Percentiles rank a stretch among this genome's conserved stretches.
These are phyloP conservation scores for Solea senegalensis DNA, from an alignment of 2,113 vertebrate species.

Conservation along the genomic window DNA sequence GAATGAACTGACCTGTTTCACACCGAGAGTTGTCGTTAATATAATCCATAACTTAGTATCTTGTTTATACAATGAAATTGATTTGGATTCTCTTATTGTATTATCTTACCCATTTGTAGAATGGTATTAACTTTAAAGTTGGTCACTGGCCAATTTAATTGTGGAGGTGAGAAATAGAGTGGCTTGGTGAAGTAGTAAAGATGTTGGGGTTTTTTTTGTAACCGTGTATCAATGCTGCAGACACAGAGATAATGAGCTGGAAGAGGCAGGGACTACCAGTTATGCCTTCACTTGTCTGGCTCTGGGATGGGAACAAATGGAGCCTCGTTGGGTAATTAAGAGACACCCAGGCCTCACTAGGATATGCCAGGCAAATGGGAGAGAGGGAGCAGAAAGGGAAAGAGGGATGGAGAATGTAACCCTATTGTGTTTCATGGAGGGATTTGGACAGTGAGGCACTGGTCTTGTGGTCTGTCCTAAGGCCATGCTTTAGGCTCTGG, in stretches of 20 bases:
- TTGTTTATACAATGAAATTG: too few relatives aligned
- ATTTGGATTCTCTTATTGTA: too few relatives aligned
- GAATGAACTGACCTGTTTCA: too few relatives aligned
- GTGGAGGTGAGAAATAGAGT: not conserved
- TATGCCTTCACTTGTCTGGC: conserved; percentile 79
- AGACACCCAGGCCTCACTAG: conserved; percentile 73
- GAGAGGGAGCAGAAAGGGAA: conserved; percentile 69
- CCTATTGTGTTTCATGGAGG: conserved; percentile 83
- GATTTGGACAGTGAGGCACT: conserved; percentile 75
- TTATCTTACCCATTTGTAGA: too few relatives aligned
- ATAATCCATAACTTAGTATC: too few relatives aligned
- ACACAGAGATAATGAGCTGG: conserved; percentile 66
- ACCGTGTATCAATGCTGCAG: conserved; percentile 29
- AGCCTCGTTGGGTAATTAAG: conserved; percentile 81
- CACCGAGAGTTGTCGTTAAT: too few relatives aligned
- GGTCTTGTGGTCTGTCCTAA: conserved; percentile 74
- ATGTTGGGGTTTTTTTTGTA: not conserved
- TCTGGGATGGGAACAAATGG: conserved; percentile 80
- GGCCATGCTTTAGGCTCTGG: conserved; percentile 74
- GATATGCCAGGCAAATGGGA: conserved; percentile 74
- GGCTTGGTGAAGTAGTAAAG: not conserved
- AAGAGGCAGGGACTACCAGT: conserved; percentile 66
- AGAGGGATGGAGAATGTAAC: conserved; percentile 76
- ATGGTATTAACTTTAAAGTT: too few relatives aligned
- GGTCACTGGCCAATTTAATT: too few relatives aligned